A percentile compares a stretch with the other conserved stretches of the same genome.
These are phyloP conservation scores for Ligdia adustata DNA, from an alignment of 2,888 invertebrate species.

Conservation along the genomic window DNA sequence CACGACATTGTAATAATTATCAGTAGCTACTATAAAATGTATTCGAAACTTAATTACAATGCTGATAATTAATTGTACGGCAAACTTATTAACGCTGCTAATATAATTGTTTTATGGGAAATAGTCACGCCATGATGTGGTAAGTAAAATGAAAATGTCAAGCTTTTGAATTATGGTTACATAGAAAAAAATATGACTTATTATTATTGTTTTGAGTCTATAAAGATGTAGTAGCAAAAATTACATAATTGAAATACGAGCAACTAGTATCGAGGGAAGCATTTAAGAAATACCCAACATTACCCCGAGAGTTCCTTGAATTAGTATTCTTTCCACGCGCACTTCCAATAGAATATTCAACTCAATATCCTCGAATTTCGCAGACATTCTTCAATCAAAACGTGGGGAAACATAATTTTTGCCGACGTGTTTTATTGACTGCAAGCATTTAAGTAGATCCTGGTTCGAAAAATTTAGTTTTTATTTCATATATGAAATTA, in stretches of 20 bases:
- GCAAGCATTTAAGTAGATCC: constrained; percentile 14
- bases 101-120: constrained; percentile 19
- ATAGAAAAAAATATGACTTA: not conserved
- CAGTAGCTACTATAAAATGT: constrained; percentile 1
- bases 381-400: constrained; percentile 45
- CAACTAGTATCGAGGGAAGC: constrained; percentile 14
- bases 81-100: constrained; percentile 27
- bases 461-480: not conserved
- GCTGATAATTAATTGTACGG: constrained; percentile 26
- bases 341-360: constrained; percentile 50
- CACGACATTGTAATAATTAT: not conserved
- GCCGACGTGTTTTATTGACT: constrained; percentile 40
- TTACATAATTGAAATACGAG: constrained; percentile 19
- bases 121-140: constrained; percentile 24
- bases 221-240: too few species aligned
- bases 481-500: too few species aligned
- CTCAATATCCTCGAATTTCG: constrained; percentile 28
- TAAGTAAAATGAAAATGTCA: constrained; percentile 8
- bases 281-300: constrained; percentile 12
- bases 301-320: constrained; percentile 10
- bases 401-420: constrained; percentile 47
- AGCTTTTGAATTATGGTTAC: constrained; percentile 2
- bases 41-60: constrained; percentile 20
- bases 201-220: too few species aligned
- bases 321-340: constrained; percentile 45